Evolutionary conservation across 2,888 invertebrate species (phyloP), one percentile per base, ranked within the genome.

Genomic region (Tiphia femorata): DNA sequence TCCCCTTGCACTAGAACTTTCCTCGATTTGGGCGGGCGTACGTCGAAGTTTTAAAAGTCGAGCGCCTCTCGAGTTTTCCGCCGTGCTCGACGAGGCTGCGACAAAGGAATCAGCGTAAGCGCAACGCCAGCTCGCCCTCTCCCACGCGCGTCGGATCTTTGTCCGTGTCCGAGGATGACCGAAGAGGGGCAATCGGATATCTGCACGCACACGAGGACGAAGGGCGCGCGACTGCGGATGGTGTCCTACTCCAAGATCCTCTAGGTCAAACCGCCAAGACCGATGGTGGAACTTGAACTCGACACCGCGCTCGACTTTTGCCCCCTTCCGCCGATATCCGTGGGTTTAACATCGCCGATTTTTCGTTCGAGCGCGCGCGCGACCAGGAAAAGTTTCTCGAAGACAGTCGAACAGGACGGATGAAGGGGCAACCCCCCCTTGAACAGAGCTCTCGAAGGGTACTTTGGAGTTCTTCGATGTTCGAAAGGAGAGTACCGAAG

Each of bases 1-100:
- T 37, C 40, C 29, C 27, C 42, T 16, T 33, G 44, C 12, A 12
- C 30, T 25, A 2, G 35, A 35, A 47, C 20, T 47, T 47, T 12
- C 14, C 21, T 19, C 41, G 52, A 57, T 65, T 67, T 69, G 44
- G 47, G 44, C 40, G 49, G 33, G 49, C 17, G 59, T 55, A 62
- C 62, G 62, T 61, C 54, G 49, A 72, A 76, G 64, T 76, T 74
- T 75, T 67, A 69, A 73, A 73, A 76, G 76, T 70, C 67, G 57
- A 55, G 51, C 58, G 50, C 41, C 38, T 54, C 56, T 58, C 46
- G 64, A 73, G 61, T 75, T 72, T 75, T 69, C 46, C 27, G 23
- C 5, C 35, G 20, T 55, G 49, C 43, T 49, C 19, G 7, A 17
- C 40, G n/a, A 30, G n/a, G n/a, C 38, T 12, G 38, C 38, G 14